phyloP scores from a whole-genome alignment of 2,888 invertebrate genomes.

The Myathropa florea region DNA sequence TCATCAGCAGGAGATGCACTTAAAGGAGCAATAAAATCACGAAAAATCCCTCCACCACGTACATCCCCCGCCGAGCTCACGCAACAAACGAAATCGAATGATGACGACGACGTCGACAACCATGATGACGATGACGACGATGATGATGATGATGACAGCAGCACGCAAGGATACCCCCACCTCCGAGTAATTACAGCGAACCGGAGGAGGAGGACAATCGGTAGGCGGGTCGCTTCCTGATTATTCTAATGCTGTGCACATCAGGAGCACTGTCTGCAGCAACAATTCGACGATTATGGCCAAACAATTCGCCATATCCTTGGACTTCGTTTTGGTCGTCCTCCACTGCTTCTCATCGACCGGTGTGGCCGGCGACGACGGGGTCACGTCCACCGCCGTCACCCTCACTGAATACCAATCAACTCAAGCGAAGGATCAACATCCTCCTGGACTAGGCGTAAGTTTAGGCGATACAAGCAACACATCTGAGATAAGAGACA shows the following conservation, averaged over 20 bases:
- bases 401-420: not conserved
- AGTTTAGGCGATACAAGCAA: constrained; percentile 16
- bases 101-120: not conserved
- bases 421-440: constrained; percentile 10
- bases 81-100: too few relatives aligned
- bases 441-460: not conserved
- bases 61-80: not conserved
- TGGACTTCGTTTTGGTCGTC: constrained; percentile 58
- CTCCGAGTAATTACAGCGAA: not conserved
- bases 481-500: constrained; percentile 29
- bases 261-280: constrained; percentile 34
- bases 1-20: constrained; percentile 45
- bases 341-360: constrained; percentile 42
- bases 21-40: constrained; percentile 48
- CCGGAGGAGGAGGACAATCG: not conserved
- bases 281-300: constrained; percentile 65
- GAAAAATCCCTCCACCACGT: constrained; percentile 14
- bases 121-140: not conserved
- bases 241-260: constrained; percentile 60
- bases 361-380: not conserved
- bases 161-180: not conserved
- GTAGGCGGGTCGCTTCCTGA: constrained; percentile 20
- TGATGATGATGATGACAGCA: not conserved
- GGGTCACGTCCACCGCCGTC: not conserved
- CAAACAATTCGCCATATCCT: constrained; percentile 65